Evolutionary conservation across 2,113 vertebrate species (phyloP).

Genomic region (Cynocephalus volans): DNA sequence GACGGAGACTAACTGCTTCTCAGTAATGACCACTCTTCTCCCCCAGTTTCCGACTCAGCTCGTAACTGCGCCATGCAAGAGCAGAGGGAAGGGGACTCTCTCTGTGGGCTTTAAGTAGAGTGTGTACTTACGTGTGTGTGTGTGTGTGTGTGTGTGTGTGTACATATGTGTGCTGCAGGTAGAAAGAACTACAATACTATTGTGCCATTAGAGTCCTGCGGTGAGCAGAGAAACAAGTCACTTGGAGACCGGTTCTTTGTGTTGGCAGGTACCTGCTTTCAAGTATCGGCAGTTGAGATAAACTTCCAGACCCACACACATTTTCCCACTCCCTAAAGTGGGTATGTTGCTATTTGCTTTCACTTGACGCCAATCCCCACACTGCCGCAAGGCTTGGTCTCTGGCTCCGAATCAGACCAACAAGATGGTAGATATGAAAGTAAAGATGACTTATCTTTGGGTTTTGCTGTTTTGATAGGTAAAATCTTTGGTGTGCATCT

Average conservation of each 20-base stretch:
- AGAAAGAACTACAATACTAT: background rate
- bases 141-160: too few relatives aligned
- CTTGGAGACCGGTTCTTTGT: background rate
- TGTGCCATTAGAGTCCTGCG: background rate
- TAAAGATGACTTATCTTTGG: background rate
- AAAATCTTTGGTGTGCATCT: background rate
- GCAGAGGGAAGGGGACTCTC: background rate
- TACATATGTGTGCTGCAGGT: background rate
- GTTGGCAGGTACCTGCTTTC: background rate
- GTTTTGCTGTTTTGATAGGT: background rate
- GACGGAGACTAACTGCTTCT: background rate
- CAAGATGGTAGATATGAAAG: background rate
- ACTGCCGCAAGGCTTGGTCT: background rate
- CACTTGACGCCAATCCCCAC: background rate
- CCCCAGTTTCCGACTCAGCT: background rate
- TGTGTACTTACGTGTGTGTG: background rate
- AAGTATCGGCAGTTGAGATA: background rate
- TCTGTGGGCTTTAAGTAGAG: background rate
- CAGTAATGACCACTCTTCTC: background rate
- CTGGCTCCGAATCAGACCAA: background rate
- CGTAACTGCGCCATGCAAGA: background rate
- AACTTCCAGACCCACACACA: background rate
- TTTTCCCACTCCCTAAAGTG: background rate
- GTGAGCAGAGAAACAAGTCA: background rate
- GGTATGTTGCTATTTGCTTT: background rate